phyloP scores from a whole-genome alignment of 2,888 invertebrate genomes.

The Marasmarcha lunaedactyla region DNA sequence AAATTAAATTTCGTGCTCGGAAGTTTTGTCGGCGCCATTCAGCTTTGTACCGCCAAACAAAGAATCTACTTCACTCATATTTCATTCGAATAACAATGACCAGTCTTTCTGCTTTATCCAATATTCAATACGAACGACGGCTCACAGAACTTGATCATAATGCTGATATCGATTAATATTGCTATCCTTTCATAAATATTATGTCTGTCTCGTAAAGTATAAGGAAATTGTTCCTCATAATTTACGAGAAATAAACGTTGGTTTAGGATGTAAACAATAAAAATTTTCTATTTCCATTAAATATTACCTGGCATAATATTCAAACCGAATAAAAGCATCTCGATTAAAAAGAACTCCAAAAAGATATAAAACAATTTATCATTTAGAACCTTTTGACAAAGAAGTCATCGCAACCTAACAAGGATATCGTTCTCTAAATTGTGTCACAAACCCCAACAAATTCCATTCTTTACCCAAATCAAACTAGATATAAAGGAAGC shows the following conservation, averaged over 20 bases:
- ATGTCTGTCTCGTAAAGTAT: no score
- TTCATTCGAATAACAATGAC: constrained; percentile 51
- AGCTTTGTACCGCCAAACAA: constrained; percentile 48
- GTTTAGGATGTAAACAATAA: no score
- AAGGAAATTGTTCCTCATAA: no score
- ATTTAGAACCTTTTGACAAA: no score
- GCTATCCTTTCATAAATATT: no score
- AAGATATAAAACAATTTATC: no score
- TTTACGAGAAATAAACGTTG: no score
- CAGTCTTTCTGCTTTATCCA: constrained; percentile 41
- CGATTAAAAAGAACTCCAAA: no score
- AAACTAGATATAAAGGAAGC: constrained; percentile 27
- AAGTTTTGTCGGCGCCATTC: constrained; percentile 23
- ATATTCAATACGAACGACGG: constrained; percentile 33
- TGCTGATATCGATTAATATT: neutral
- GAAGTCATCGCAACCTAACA: no score
- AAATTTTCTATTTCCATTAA: no score
- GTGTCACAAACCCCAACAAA: neutral
- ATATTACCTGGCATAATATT: no score
- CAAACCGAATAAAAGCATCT: no score
- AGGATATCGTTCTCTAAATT: neutral
- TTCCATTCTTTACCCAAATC: constrained; percentile 22
- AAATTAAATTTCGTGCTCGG: constrained; percentile 53
- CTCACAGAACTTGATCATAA: constrained; percentile 2
- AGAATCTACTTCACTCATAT: constrained; percentile 47